Evolutionary conservation across 2,113 vertebrate genomes (phyloP), one percentile per base, ranked within the genome.

Genomic region (Engraulis encrasicolus): DNA sequence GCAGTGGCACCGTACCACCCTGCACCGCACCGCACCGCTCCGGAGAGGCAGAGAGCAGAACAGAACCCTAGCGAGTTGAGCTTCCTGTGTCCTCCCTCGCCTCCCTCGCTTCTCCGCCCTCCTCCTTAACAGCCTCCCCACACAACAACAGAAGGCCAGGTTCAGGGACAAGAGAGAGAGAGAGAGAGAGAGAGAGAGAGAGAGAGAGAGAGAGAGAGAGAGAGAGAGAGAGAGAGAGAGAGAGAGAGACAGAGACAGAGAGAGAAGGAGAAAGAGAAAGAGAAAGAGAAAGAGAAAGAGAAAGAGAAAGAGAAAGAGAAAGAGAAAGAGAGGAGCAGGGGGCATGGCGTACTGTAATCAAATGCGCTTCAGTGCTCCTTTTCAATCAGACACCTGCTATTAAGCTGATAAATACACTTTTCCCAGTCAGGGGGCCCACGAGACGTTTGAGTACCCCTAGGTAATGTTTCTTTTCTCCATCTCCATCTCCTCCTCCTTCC

Each of bases 361-460:
- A 92, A 93, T 93, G 93, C 84, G 50, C 58, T 81, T 82, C 81
- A 87, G 80, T 87, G 48, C 74, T 80, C 92, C 88, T 93, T 91
- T 94, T 93, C 94, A 94, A 95, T 93, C 92, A 95, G 92, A 94
- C 93, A 94, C 94, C 94, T 95, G 94, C 93, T 93, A 96, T 96
- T 95, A 95, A 92, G 92, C 92, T 94, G 92, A 94, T 95, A 95
- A 95, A 95, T 94, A 95, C 93, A 94, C 92, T 94, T 94, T 95
- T 94, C 93, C 80, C 94, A 94, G 94, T 93, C 91, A 93, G 94
- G 90, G 91, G 90, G 90, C 89, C n/a, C n/a, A n/a, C 80, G 91
- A 91, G 89, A 89, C 91, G 91, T 15, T 91, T 87, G 92, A 94
- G 93, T 92, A 91, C 90, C 91, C 92, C 91, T 90, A 88, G 92